Evolutionary conservation across 2,888 invertebrate genomes (phyloP).

Genomic region (Synergus japonicus): DNA sequence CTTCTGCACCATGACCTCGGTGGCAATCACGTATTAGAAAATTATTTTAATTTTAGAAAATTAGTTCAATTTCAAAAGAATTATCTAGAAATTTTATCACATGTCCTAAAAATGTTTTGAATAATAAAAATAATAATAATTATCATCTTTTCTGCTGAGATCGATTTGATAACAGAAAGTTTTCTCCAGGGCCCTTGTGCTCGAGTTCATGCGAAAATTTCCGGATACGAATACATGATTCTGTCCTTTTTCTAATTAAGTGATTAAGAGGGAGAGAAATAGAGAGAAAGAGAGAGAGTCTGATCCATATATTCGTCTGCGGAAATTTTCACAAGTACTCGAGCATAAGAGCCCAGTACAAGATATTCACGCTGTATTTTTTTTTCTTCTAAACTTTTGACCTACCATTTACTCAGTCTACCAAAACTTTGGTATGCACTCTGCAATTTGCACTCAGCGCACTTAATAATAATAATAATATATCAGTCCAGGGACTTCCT

Average conservation of each 20-base stretch:
- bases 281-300: too few species aligned
- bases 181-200: neutral
- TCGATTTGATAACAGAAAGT: slow-evolving; percentile 2
- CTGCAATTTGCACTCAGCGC: slow-evolving; percentile 25
- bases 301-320: too few species aligned
- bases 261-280: too few species aligned
- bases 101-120: neutral
- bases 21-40: slow-evolving; percentile 39
- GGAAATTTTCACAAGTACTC: too few species aligned
- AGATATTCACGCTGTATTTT: slow-evolving; percentile 42
- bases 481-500: slow-evolving; percentile 20
- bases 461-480: slow-evolving; percentile 18
- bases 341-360: neutral
- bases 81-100: slow-evolving; percentile 31
- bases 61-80: neutral
- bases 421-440: slow-evolving; percentile 34
- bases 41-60: slow-evolving; percentile 36
- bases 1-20: slow-evolving; percentile 41
- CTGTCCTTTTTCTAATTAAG: too few species aligned
- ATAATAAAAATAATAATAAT: neutral
- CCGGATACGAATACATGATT: neutral
- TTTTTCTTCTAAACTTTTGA: slow-evolving; percentile 3
- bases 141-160: neutral
- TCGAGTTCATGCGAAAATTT: neutral
- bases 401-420: slow-evolving; percentile 41